phyloP scores from a whole-genome alignment of 2,888 invertebrate species.

The Argyra leucocephala region DNA sequence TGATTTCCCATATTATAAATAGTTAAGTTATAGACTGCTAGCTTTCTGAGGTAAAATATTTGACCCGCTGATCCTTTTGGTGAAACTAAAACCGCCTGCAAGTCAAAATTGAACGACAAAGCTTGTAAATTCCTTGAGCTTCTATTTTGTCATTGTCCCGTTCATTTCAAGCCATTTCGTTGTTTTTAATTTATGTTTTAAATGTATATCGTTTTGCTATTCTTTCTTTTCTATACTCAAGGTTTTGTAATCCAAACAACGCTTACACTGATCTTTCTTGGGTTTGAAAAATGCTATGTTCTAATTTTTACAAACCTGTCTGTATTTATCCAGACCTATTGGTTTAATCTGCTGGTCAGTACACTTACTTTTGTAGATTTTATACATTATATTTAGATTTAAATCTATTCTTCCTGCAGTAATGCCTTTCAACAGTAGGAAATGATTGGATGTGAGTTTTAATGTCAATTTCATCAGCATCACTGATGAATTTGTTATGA shows the following conservation, averaged over 20 bases:
- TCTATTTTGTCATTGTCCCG: neutral
- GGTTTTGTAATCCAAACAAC: neutral
- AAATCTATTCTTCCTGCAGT: too few species aligned
- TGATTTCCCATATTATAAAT: neutral
- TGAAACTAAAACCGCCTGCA: neutral
- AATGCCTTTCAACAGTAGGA: too few species aligned
- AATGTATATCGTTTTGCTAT: neutral
- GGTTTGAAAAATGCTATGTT: too few species aligned
- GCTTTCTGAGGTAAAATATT: neutral
- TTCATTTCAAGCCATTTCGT: neutral
- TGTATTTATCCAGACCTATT: too few species aligned
- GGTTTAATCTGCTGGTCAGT: too few species aligned
- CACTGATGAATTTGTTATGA: too few species aligned
- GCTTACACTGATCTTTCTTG: neutral
- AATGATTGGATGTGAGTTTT: too few species aligned
- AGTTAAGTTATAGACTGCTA: neutral
- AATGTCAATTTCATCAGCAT: too few species aligned
- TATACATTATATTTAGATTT: too few species aligned
- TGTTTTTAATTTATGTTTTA: neutral
- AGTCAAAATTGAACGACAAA: neutral
- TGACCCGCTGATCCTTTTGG: neutral
- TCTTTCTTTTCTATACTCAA: neutral
- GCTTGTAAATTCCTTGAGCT: neutral
- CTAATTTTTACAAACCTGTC: too few species aligned
- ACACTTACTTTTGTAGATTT: too few species aligned